These are phyloP conservation scores for Drosophila trapezifrons DNA, from an alignment of 1,140 invertebrate genomes.

Conservation along the genomic window DNA sequence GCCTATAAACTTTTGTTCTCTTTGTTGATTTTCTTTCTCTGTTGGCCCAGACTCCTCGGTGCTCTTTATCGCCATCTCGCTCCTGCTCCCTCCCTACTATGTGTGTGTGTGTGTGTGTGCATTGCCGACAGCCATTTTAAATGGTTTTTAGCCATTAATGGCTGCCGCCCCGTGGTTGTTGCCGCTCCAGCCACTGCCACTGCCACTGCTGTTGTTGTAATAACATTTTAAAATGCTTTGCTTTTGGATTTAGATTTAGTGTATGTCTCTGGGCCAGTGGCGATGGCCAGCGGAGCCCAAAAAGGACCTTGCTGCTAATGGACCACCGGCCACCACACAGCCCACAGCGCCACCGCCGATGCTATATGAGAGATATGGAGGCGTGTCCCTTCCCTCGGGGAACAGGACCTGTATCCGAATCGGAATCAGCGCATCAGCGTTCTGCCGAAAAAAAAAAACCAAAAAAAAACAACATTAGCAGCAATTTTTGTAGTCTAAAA, in stretches of 20 bases:
- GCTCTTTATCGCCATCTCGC: constrained; percentile 27
- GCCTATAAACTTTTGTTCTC: constrained; percentile 79
- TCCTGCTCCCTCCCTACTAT: neutral
- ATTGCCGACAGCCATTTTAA: constrained; percentile 76
- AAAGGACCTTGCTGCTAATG: constrained; percentile 68
- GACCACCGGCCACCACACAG: constrained; percentile 36
- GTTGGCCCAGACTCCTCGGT: constrained; percentile 14
- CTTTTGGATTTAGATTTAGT: constrained; percentile 74
- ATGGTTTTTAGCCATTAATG: constrained; percentile 82
- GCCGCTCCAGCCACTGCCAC: constrained; percentile 10
- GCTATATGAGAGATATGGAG: constrained; percentile 36
- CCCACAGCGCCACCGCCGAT: constrained; percentile 17
- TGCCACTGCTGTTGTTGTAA: constrained; percentile 65
- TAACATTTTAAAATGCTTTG: constrained; percentile 81
- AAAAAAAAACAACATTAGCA: constrained; percentile 50
- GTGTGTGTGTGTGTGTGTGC: constrained; percentile 39
- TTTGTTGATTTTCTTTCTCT: constrained; percentile 48
- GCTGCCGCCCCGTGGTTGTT: constrained; percentile 46
- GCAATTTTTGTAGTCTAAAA: constrained; percentile 69
- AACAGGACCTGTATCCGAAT: constrained; percentile 2
- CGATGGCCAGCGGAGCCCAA: constrained; percentile 24
- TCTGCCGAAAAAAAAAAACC: neutral
- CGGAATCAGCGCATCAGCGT: constrained; percentile 20
- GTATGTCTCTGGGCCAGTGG: constrained; percentile 49
- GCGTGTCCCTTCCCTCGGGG: constrained; percentile 28